A percentile compares a stretch with the other conserved stretches of the same genome.
phyloP scores from a whole-genome alignment of 2,797 vertebrate species.

The Sparidentex hasta region DNA sequence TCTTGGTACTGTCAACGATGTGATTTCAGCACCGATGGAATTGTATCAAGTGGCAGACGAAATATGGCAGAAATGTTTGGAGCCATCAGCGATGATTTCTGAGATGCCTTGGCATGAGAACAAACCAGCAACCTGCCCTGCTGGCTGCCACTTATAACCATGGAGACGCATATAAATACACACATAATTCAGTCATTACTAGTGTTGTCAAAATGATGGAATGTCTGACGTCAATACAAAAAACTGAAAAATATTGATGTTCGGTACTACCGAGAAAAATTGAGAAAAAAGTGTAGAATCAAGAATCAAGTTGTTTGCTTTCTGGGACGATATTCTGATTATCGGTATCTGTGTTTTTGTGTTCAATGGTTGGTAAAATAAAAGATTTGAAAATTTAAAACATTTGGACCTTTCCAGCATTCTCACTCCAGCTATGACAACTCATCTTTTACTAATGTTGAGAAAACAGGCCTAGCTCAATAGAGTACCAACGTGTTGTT shows the following conservation, averaged over 20 bases:
- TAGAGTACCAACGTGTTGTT: neutral
- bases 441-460: neutral
- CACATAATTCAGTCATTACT: neutral
- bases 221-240: too few relatives aligned
- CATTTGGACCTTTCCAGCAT: too few relatives aligned
- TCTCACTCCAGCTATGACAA: neutral
- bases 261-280: too few relatives aligned
- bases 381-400: too few relatives aligned
- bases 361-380: too few relatives aligned
- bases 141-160: constrained; percentile 8
- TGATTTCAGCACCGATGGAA: constrained; percentile 62
- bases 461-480: neutral
- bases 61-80: constrained; percentile 77
- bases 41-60: constrained; percentile 76
- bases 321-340: too few relatives aligned
- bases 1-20: constrained; percentile 81
- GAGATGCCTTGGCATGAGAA: constrained; percentile 56
- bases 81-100: constrained; percentile 69
- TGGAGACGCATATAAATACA: constrained; percentile 11
- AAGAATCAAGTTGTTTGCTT: too few relatives aligned
- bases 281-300: too few relatives aligned
- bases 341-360: too few relatives aligned
- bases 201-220: too few relatives aligned
- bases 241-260: too few relatives aligned
- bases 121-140: constrained; percentile 38